These are phyloP conservation scores for Lacanobia oleracea DNA, from an alignment of 2,888 invertebrate genomes.

Conservation along the genomic window DNA sequence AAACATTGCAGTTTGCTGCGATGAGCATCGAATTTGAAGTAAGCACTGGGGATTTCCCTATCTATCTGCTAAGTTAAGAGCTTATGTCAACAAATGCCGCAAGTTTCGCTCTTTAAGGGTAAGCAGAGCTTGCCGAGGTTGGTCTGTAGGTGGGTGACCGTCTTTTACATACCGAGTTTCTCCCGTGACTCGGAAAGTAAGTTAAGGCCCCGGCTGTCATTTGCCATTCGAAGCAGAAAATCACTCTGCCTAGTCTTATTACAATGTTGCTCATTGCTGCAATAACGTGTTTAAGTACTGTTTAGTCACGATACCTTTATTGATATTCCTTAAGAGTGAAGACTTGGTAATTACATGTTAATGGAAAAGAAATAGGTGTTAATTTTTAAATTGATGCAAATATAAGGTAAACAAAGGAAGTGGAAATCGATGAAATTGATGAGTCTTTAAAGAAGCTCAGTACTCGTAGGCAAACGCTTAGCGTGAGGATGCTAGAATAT, in stretches of 20 bases:
- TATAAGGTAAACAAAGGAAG: background rate
- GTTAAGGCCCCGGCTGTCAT: too few relatives aligned
- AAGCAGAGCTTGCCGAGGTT: background rate
- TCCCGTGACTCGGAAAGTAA: too few relatives aligned
- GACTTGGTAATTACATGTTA: conserved; percentile 18
- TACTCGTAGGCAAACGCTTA: background rate
- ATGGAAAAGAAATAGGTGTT: conserved; percentile 31
- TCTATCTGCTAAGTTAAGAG: background rate
- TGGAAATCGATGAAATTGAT: background rate
- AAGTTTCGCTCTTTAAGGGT: background rate
- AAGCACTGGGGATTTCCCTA: background rate
- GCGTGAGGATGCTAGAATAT: background rate
- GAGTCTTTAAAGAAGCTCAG: background rate
- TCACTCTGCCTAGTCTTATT: too few relatives aligned
- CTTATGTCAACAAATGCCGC: too few relatives aligned
- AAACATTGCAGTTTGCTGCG: background rate
- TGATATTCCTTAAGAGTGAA: conserved; percentile 16
- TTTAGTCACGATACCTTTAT: background rate
- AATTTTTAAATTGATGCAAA: conserved; percentile 29
- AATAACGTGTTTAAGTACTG: background rate
- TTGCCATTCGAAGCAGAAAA: too few relatives aligned
- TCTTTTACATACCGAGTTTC: too few relatives aligned
- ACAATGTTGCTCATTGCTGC: background rate
- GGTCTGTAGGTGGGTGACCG: background rate
- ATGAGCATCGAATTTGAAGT: conserved; percentile 3